Conservation (phyloP, 2,113 vertebrate genomes). For the Rhinoptilus africanus region DNA sequence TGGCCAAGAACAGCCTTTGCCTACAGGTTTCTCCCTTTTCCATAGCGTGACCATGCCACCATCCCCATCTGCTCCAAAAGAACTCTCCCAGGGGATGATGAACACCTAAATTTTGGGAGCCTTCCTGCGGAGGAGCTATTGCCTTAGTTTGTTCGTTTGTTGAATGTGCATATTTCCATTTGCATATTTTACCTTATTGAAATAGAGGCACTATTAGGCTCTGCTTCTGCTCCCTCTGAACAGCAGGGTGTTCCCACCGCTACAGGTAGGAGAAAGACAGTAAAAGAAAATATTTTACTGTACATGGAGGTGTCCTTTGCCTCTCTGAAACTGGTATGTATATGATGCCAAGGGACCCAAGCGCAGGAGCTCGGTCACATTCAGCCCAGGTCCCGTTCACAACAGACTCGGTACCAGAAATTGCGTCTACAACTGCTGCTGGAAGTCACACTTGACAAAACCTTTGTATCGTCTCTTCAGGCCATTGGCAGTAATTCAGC, state of each 20-base stretch:
- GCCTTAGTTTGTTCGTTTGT: not conserved
- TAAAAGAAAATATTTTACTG: not conserved
- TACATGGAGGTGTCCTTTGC: not conserved
- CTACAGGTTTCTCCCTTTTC: accelerated
- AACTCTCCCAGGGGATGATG: accelerated
- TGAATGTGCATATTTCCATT: not conserved
- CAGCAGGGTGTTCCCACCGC: not conserved
- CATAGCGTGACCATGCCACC: accelerated
- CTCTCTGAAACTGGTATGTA: accelerated
- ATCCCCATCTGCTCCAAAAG: not conserved
- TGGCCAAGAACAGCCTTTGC: not conserved
- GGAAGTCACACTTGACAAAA: not conserved
- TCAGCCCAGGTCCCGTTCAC: not conserved
- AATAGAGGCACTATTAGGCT: not conserved
- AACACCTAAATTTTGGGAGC: not conserved
- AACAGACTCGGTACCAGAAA: not conserved
- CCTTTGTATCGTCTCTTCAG: not conserved
- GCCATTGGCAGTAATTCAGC: not conserved
- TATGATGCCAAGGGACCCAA: too few relatives aligned
- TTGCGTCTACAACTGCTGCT: accelerated
- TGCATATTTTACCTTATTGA: not conserved
- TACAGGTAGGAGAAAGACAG: not conserved
- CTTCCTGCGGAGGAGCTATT: not conserved
- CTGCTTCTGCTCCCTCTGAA: not conserved
- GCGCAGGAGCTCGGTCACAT: not conserved